phyloP scores from a whole-genome alignment of 2,113 vertebrate species.

The Electrona antarctica region DNA sequence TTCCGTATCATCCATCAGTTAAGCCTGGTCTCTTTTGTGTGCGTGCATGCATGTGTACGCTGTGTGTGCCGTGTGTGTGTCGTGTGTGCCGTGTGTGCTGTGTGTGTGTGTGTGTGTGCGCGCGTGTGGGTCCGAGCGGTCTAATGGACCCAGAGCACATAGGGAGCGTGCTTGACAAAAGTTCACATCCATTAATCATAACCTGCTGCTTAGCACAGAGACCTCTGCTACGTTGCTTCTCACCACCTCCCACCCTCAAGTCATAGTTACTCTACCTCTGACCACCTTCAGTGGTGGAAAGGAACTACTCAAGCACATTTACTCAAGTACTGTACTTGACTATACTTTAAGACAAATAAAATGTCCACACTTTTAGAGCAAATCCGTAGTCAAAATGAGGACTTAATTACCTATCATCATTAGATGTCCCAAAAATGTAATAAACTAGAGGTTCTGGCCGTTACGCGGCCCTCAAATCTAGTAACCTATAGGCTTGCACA shows the following conservation, averaged over 20 bases:
- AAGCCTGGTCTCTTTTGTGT: neutral
- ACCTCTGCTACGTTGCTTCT: constrained; percentile 37
- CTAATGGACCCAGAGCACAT: constrained; percentile 54
- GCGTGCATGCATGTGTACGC: neutral
- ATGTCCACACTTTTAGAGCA: too few relatives aligned
- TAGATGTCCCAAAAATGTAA: too few relatives aligned
- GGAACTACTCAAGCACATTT: too few relatives aligned
- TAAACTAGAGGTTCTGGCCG: too few relatives aligned
- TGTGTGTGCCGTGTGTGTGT: constrained; percentile 37
- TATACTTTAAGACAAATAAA: too few relatives aligned
- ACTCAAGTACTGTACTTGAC: too few relatives aligned
- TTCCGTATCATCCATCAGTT: constrained; percentile 7
- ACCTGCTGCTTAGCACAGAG: constrained; percentile 51
- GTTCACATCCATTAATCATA: constrained; percentile 77
- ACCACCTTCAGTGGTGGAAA: too few relatives aligned
- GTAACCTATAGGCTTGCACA: too few relatives aligned
- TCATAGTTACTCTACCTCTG: too few relatives aligned
- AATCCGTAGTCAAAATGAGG: too few relatives aligned
- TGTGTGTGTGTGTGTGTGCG: neutral
- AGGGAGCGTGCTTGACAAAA: constrained; percentile 53
- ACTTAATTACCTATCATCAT: too few relatives aligned
- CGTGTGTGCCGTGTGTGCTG: constrained; percentile 10
- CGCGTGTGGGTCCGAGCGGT: constrained; percentile 24
- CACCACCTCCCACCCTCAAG: constrained; percentile 6
- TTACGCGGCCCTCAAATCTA: too few relatives aligned